phyloP scores from a whole-genome alignment of 2,113 vertebrate genomes.

The Telmatochromis bifrenatus region DNA sequence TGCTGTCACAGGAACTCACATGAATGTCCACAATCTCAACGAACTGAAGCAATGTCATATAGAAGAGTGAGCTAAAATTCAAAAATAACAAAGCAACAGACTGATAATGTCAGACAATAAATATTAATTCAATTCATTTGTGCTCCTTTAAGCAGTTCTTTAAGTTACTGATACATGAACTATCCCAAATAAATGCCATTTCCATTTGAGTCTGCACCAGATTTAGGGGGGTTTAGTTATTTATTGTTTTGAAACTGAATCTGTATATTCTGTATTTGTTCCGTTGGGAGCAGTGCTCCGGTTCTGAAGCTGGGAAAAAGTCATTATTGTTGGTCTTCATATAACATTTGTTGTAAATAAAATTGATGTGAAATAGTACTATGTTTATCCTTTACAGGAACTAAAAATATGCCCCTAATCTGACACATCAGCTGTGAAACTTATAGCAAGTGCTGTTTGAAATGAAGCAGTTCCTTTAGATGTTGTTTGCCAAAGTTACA shows the following conservation, averaged over 20 bases:
- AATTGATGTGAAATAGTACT: not conserved
- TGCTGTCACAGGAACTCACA: not conserved
- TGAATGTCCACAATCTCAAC: not conserved
- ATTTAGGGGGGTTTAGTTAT: not conserved
- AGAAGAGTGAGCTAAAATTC: not conserved
- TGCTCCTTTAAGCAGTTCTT: not conserved
- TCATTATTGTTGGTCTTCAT: not conserved
- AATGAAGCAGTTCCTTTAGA: not conserved
- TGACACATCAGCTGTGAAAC: not conserved
- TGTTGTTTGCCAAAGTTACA: not conserved
- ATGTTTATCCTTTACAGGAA: rapidly evolving
- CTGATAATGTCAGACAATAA: rapidly evolving
- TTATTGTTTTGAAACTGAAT: not conserved
- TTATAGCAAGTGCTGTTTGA: not conserved
- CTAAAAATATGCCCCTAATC: not conserved
- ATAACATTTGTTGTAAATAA: not conserved
- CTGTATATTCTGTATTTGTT: not conserved
- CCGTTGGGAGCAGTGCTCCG: rapidly evolving
- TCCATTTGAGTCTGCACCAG: not conserved
- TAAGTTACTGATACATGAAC: not conserved
- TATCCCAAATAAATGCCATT: not conserved
- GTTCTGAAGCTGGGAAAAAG: not conserved
- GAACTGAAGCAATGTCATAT: not conserved
- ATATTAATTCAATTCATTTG: not conserved
- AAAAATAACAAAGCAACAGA: not conserved